phyloP scores from a whole-genome alignment of 1,140 invertebrate species.

The Proales similis region DNA sequence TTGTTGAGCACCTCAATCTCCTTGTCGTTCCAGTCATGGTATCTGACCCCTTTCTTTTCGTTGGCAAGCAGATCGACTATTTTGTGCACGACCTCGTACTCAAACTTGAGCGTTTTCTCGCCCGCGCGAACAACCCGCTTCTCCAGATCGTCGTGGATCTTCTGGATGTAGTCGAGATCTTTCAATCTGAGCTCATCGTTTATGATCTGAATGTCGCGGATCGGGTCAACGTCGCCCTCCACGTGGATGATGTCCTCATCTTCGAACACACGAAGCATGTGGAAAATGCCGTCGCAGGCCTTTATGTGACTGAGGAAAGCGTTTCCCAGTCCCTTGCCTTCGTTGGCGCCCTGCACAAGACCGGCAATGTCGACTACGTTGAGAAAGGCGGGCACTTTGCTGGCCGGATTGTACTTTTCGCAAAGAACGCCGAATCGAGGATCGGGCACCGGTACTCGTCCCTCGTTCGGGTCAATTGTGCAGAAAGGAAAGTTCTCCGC shows the following conservation, averaged over 20 bases:
- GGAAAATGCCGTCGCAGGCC: conserved; percentile 97
- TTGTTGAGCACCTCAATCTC: conserved; percentile 94
- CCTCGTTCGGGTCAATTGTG: conserved; percentile 99
- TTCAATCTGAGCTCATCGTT: conserved; percentile 68
- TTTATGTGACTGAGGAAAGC: conserved; percentile 96
- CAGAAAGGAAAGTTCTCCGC: conserved; percentile 99
- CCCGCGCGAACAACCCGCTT: conserved; percentile 73
- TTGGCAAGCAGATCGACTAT: conserved; percentile 13
- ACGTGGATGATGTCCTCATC: conserved; percentile 93
- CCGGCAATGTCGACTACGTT: conserved; percentile 98
- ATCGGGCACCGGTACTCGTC: conserved; percentile 96
- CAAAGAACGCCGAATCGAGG: conserved; percentile 83
- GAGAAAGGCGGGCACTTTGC: conserved; percentile 85
- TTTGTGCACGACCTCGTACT: conserved; percentile 47
- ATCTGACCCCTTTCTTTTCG: conserved; percentile 21
- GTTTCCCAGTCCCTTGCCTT: conserved; percentile 96
- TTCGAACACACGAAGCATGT: conserved; percentile 79
- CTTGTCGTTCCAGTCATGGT: conserved; percentile 33
- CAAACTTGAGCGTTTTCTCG: conserved; percentile 92
- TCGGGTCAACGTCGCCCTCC: conserved; percentile 93
- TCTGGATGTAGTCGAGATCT: conserved; percentile 23
- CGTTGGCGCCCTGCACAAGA: conserved; percentile 90
- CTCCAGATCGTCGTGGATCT: conserved; percentile 72
- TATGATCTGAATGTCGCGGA: conserved; percentile 92
- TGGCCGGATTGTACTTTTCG: conserved; percentile 86